Evolutionary conservation across 2,113 vertebrate species (phyloP).

Genomic region (Syngnathus scovelli): DNA sequence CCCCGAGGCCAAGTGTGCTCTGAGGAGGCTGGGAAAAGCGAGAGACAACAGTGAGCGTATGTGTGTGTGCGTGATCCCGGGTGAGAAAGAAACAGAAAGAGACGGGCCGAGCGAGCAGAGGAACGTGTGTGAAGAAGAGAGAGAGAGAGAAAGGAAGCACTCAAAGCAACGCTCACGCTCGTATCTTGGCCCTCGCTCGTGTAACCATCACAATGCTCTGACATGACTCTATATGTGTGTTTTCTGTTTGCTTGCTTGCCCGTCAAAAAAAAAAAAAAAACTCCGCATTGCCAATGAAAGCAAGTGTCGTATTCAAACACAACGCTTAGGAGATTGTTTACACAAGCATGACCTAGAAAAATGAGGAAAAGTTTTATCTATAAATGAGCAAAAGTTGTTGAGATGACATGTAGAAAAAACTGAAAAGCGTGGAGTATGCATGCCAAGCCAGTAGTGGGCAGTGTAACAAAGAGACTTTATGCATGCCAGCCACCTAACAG

Average conservation of each 20-base stretch:
- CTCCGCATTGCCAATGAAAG: conserved; percentile 24
- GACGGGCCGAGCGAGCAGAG: conserved; percentile 19
- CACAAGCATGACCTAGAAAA: background rate
- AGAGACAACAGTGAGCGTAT: conserved; percentile 24
- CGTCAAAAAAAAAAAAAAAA: conserved; percentile 26
- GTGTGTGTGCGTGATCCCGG: conserved; percentile 32
- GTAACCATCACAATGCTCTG: conserved; percentile 50
- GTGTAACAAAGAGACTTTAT: background rate
- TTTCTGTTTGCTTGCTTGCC: conserved; percentile 20
- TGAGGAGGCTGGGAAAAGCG: conserved; percentile 57
- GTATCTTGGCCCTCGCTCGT: conserved; percentile 39
- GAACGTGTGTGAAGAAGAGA: conserved; percentile 21
- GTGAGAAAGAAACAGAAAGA: conserved; percentile 52
- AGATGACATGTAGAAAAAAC: background rate
- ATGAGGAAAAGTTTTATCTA: background rate
- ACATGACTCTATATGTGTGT: conserved; percentile 41
- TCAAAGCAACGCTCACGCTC: conserved; percentile 42
- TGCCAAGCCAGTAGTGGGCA: background rate
- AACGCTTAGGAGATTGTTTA: background rate
- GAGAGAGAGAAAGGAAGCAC: conserved; percentile 26
- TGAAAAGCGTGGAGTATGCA: background rate
- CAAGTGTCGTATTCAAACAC: background rate
- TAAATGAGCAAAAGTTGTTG: background rate
- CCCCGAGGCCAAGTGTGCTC: conserved; percentile 61
- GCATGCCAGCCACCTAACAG: background rate